Evolutionary conservation across 2,113 vertebrate genomes (phyloP).

Genomic region (Ellobius talpinus): DNA sequence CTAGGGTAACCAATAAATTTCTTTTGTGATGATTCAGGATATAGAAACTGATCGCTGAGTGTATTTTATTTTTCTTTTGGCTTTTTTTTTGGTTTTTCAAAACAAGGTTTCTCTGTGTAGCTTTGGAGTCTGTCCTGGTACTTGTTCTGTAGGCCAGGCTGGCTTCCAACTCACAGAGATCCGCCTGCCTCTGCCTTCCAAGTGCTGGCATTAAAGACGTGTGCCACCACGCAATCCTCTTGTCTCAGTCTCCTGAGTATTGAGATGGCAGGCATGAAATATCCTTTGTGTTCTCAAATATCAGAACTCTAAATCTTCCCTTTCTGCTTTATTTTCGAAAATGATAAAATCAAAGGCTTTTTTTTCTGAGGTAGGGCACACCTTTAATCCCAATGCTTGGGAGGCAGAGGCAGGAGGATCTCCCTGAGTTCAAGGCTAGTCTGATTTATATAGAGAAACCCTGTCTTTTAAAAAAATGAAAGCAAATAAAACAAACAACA

Average conservation of each 20-base stretch:
- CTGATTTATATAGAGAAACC: not conserved
- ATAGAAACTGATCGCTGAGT: not conserved
- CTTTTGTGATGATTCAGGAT: not conserved
- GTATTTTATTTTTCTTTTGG: constrained; percentile 40
- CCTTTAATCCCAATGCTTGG: not conserved
- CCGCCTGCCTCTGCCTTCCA: too few species aligned
- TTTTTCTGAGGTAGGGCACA: not conserved
- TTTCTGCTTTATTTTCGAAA: constrained; percentile 61
- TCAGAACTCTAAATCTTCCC: constrained; percentile 27
- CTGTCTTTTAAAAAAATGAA: not conserved
- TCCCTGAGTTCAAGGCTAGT: not conserved
- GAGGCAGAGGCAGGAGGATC: not conserved
- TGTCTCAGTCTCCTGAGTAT: not conserved
- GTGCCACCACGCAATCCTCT: not conserved
- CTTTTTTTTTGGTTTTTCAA: not conserved
- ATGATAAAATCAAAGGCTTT: constrained; percentile 29
- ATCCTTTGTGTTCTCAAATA: constrained; percentile 54
- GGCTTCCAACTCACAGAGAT: not conserved
- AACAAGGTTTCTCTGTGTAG: too few species aligned
- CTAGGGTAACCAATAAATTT: not conserved
- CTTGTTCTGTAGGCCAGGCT: not conserved
- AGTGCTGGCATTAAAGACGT: too few species aligned
- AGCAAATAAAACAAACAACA: not conserved
- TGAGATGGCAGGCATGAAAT: not conserved
- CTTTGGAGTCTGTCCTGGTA: too few species aligned